Percentiles rank a stretch among this genome's conserved stretches.
Conservation (phyloP, 2,888 invertebrate genomes). For the Melinaea menophilus region DNA sequence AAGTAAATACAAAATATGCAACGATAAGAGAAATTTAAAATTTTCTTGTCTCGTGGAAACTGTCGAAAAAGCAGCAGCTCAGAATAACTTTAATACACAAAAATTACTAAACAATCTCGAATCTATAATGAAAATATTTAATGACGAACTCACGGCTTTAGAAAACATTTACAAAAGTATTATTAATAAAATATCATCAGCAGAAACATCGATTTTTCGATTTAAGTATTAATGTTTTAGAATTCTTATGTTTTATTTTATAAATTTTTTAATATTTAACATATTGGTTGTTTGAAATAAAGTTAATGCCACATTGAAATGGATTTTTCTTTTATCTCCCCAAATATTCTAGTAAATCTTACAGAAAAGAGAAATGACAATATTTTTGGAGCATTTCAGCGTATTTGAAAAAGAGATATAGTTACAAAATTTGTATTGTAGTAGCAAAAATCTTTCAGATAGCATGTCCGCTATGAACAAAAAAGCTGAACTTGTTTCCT, state of each 20-base stretch:
- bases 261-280: too few species aligned
- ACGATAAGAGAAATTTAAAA: conserved; percentile 25
- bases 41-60: conserved; percentile 28
- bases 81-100: conserved; percentile 38
- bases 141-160: conserved; percentile 31
- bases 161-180: too few species aligned
- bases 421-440: conserved; percentile 40
- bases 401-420: conserved; percentile 21
- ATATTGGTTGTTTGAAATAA: too few species aligned
- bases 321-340: too few species aligned
- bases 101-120: conserved; percentile 45
- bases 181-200: too few species aligned
- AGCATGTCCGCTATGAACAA: conserved; percentile 48
- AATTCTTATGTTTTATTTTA: too few species aligned
- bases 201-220: too few species aligned
- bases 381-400: not conserved
- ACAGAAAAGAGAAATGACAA: not conserved
- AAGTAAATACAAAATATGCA: conserved; percentile 23
- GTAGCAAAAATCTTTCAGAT: conserved; percentile 45
- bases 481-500: conserved; percentile 57
- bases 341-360: too few species aligned
- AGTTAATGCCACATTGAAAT: too few species aligned
- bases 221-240: too few species aligned
- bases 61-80: conserved; percentile 30
- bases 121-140: conserved; percentile 39